Base-by-base conservation (phyloP, 1,140 invertebrate species). In the Drosophila sp. region DNA sequence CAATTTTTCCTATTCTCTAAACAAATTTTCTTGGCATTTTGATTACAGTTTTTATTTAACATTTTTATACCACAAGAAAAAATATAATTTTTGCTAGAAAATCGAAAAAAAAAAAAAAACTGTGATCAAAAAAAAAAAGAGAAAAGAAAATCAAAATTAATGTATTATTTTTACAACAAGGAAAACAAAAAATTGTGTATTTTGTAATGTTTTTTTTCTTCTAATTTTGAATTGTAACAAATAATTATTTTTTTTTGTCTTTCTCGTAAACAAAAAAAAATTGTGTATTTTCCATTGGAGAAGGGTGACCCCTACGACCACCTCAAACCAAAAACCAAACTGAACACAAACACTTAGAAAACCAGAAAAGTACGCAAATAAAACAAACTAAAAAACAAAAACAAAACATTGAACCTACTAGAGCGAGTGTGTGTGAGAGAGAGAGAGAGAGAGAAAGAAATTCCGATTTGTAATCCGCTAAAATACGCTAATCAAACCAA, bases 41-140 rank as follows among this genome's bases (percentile, higher is more conserved):
- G 84, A 80, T 66, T 71, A 72, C 77, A 89, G 80, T 87, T 84
- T 17, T 83, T 80, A 80, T 87, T 83, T 72, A 76, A 61, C 74
- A 89, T 85, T 72, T 76, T 62, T 62, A 57, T 66, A 70, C 63
- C 17, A 40, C 72, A 63, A 30, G 30, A 76, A 35, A 78, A 85
- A 72, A 74, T 80, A 60, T 80, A 69, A 63, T 77, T 70, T 82
- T 68, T 70, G 70, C 71, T 41, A 41, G 72, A 75, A 67, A 54
- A 74, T 41, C 70, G 69, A 65, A 70, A 65, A 72, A 57, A 74
- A 72, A 35, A 60, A 29, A 84, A 78, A 83, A 82, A 69, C 68
- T 80, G 78, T 74, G 74, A 82, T 82, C 61, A 71, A 76, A 10
- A 25, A 8, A 57, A 68, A 65, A 55, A 17, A 60, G 30, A 60